These are phyloP conservation scores for Sitobion miscanthi DNA, from an alignment of 1,140 invertebrate genomes.

Conservation along the genomic window DNA sequence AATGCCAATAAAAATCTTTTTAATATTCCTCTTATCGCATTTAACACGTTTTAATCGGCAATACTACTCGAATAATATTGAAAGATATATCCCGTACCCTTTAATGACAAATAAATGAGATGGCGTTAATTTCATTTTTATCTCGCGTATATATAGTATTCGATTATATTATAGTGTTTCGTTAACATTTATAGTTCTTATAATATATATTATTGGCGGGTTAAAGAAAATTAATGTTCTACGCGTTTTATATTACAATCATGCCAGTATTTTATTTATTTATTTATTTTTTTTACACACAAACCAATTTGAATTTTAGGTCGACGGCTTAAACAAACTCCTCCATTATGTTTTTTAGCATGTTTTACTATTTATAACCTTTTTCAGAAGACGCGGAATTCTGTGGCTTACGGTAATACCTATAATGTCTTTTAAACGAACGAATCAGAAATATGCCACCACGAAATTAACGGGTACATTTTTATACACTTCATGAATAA, in stretches of 20 bases:
- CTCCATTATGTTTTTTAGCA: conserved; percentile 25
- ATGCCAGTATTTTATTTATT: background rate
- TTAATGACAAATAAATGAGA: background rate
- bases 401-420: conserved; percentile 31
- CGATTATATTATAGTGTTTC: background rate
- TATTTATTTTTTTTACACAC: background rate
- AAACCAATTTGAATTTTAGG: conserved; percentile 37
- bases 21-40: conserved; percentile 12
- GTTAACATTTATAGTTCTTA: conserved; percentile 15
- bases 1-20: conserved; percentile 27
- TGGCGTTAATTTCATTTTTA: conserved; percentile 10
- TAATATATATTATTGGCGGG: background rate
- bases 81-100: background rate
- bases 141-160: background rate
- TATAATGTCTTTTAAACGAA: conserved; percentile 31
- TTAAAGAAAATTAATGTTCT: background rate
- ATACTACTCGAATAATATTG: background rate
- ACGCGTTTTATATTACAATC: background rate
- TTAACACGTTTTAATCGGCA: background rate
- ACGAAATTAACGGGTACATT: conserved; percentile 45
- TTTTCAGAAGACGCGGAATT: background rate
- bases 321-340: background rate
- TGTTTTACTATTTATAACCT: background rate
- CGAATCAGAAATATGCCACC: conserved; percentile 51
- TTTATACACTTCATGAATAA: conserved; percentile 52